Base-by-base conservation (phyloP, 2,888 invertebrate genomes). In the Diachrysia chrysitis region DNA sequence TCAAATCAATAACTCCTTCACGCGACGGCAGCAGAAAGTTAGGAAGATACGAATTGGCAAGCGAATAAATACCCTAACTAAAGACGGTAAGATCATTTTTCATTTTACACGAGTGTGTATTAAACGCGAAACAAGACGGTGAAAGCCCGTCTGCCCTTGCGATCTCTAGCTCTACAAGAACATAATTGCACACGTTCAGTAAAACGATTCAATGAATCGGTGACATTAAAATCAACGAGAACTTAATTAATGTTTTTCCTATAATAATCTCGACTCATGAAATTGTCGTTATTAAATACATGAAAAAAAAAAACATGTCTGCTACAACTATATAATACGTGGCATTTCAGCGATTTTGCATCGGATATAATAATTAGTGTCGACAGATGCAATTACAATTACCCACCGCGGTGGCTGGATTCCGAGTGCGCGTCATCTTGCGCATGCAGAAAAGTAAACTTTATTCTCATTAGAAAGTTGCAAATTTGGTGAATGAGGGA, bases 61-160 rank as follows among this genome's bases (percentile, higher is more conserved):
- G 78, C 85, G 76, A 93, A 90, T 89, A 81, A 68, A 79, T 71
- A 89, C 90, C 89, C 89, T 91, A 91, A 82, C 73, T 61, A 65
- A 79, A 81, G 73, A 85, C 69, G 73, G 77, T 85, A 90, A 80
- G 82, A 83, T 84, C 73, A 86, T 81, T 87, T 90, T 90, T 90
- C 81, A 84, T 79, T 81, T 81, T 76, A 78, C 77, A 70, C 76
- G 66, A n/a, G n/a, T n/a, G n/a, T 76, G 67, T 73, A 82, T 82
- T 51, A 21, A 51, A 51, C 73, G 81, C 85, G 86, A 89, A 89
- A 89, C 89, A 88, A 88, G 90, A 84, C 86, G 89, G 94, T 92
- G 94, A 94, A 94, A 94, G 94, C 91, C 90, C 82, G 91, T 90
- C 90, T 92, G 92, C 93, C 93, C 92, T 93, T 92, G 91, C 92